phyloP scores from a whole-genome alignment of 30 jellyfish, hydroid and myxozoan genomes.

The Chironex yamaguchii region DNA sequence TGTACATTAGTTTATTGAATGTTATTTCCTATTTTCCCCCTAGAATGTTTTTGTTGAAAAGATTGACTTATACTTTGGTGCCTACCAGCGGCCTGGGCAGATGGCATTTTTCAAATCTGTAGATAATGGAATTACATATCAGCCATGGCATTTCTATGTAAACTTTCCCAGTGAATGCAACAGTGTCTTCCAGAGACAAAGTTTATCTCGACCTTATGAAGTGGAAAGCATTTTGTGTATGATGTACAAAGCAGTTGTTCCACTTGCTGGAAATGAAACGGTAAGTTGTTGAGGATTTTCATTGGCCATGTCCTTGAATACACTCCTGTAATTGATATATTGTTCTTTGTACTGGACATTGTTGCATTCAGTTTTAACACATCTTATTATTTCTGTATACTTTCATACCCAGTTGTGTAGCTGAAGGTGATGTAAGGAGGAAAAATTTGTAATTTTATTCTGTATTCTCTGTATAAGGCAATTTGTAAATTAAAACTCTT shows the following conservation, averaged over 20 bases:
- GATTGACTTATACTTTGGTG: slow-evolving; percentile 61
- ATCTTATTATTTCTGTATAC: no score
- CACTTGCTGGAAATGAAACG: slow-evolving; percentile 58
- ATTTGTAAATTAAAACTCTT: no score
- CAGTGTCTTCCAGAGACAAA: slow-evolving; percentile 53
- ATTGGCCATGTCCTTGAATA: no score
- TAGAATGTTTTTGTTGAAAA: slow-evolving; percentile 54
- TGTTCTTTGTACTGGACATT: no score
- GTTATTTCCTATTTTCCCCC: background rate
- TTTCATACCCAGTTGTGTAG: no score
- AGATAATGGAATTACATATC: slow-evolving; percentile 74
- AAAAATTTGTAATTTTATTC: no score
- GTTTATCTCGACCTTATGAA: slow-evolving; percentile 55
- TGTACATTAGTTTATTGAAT: no score
- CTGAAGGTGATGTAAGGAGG: no score
- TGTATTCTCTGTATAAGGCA: no score
- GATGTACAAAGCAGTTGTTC: slow-evolving; percentile 22
- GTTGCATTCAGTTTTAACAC: no score
- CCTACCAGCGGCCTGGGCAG: slow-evolving; percentile 88
- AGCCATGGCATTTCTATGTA: slow-evolving; percentile 83
- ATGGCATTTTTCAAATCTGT: slow-evolving; percentile 51
- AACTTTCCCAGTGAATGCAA: slow-evolving; percentile 65
- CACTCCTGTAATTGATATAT: no score
- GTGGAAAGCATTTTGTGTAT: slow-evolving; percentile 72
- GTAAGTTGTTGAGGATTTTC: no score